Base-by-base conservation (phyloP, 2,888 invertebrate genomes). In the Parasteatoda lunata region DNA sequence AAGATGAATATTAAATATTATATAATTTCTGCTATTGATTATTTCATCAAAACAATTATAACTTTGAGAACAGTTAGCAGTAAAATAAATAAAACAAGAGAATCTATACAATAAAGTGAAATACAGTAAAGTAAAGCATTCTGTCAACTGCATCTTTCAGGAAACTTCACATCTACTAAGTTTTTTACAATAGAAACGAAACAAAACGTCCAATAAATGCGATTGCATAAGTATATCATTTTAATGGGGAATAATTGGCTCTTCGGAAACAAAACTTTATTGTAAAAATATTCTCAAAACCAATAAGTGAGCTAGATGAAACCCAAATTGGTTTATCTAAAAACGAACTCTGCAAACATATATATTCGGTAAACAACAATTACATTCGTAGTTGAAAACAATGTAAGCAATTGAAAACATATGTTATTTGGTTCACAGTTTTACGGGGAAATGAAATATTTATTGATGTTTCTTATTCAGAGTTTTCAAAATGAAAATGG, bases 351-450 rank as follows among this genome's bases (percentile, higher is more conserved):
- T 13, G n/a, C 59, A 59, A 59, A 13, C 59, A n/a, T 59, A 59
- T 59, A 9, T 59, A 59, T 59, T 13, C 68, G 59, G 75, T 84
- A 84, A 84, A 84, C 78, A 84, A 70, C 69, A 84, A 78, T 84
- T 84, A 84, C 59, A 64, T 75, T 54, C 47, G 78, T 49, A 78
- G 45, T 66, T 78, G 59, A 59, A 59, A 59, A 77, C 72, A 52
- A 47, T 59, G 51, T 15, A n/a, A 48, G 68, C n/a, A 69, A 64
- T 79, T 78, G 66, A 69, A 78, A 84, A 84, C 84, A 84, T 68
- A 69, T 84, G 84, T 79, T 84, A 75, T 78, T 66, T 78, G 65
- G 66, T 66, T 59, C 51, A 45, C 66, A 78, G 78, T 68, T 78
- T 72, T 59, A 30, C 30, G 73, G 54, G 48, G 70, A 84, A 84